Conservation (phyloP, 2,797 vertebrate genomes). For the Chaenodraco wilsoni region DNA sequence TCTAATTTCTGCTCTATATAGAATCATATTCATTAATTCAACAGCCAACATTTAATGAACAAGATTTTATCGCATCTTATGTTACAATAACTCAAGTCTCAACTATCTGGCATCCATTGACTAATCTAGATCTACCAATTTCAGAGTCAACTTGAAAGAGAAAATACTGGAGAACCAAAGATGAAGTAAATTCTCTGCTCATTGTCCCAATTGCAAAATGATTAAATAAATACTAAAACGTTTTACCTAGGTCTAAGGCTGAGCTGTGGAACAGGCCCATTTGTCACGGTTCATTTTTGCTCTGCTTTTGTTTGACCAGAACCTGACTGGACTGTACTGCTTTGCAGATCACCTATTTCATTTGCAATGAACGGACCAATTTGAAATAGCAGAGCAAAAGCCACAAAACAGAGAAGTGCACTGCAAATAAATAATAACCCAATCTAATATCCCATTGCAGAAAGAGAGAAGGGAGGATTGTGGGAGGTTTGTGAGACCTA, state of each 20-base stretch:
- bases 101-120: background rate
- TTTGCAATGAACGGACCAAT: constrained; percentile 4
- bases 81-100: background rate
- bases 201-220: background rate
- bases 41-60: background rate
- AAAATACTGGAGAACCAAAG: background rate
- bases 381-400: background rate
- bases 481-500: constrained; percentile 6
- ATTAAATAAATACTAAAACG: background rate
- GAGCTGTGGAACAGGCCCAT: background rate
- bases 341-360: background rate
- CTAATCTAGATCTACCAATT: constrained; percentile 1
- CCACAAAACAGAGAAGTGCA: background rate
- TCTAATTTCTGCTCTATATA: too few relatives aligned
- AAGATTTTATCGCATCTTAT: constrained; percentile 6
- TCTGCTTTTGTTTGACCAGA: constrained; percentile 5
- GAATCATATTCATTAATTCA: too few relatives aligned
- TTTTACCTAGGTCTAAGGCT: background rate
- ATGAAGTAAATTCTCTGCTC: background rate
- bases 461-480: background rate
- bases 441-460: constrained; percentile 5
- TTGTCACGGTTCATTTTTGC: background rate
- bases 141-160: background rate
- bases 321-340: background rate
- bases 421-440: constrained; percentile 12